A percentile compares a stretch with the other conserved stretches of the same genome.
phyloP scores from a whole-genome alignment of 2,888 invertebrate genomes.

The Cerceris ruficornis region DNA sequence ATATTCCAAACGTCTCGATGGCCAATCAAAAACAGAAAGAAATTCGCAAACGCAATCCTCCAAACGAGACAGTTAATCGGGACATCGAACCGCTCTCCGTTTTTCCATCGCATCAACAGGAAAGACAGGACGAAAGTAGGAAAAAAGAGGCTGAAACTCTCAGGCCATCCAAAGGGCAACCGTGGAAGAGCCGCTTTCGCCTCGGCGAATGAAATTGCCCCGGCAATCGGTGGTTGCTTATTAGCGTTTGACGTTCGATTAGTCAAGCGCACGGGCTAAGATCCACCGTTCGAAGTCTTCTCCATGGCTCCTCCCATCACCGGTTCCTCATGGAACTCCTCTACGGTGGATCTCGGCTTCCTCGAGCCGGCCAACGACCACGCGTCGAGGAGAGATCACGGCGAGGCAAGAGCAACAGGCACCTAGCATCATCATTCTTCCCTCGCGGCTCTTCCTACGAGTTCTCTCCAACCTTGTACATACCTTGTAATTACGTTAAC shows the following conservation, averaged over 20 bases:
- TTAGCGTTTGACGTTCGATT: conserved; percentile 81
- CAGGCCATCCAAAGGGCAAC: conserved; percentile 48
- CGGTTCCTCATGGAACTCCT: conserved; percentile 44
- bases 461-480: conserved; percentile 51
- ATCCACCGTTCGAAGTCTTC: conserved; percentile 67
- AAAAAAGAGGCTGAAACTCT: conserved; percentile 15
- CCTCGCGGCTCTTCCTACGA: conserved; percentile 46
- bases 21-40: no score
- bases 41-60: neutral
- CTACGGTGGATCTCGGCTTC: conserved; percentile 43
- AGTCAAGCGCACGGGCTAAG: conserved; percentile 75
- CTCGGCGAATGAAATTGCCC: conserved; percentile 68
- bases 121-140: conserved; percentile 6
- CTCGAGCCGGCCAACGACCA: conserved; percentile 44
- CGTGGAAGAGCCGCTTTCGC: conserved; percentile 64
- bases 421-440: conserved; percentile 77
- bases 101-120: neutral
- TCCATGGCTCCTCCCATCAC: conserved; percentile 73
- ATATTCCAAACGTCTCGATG: no score
- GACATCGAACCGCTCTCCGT: no score
- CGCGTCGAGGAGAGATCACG: conserved; percentile 44
- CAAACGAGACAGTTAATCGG: neutral
- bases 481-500: conserved; percentile 77
- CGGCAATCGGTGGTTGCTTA: conserved; percentile 78
- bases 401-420: conserved; percentile 71